These are phyloP conservation scores for Megalonaias nervosa DNA, from an alignment of 1,140 invertebrate genomes.

Conservation along the genomic window DNA sequence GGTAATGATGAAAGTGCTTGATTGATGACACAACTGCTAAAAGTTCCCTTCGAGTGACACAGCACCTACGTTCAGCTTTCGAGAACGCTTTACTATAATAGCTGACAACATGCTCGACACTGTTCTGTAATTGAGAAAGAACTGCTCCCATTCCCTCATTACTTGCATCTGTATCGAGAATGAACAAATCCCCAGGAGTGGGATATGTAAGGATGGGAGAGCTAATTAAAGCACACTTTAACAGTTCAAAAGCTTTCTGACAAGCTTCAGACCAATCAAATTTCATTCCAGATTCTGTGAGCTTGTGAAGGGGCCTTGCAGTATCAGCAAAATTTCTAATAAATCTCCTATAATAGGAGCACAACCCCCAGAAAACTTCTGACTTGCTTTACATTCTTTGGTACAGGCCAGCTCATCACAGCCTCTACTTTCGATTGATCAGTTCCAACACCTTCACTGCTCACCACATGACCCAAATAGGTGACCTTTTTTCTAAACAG, in stretches of 20 bases:
- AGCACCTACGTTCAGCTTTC: slow-evolving; percentile 72
- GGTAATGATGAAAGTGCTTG: not conserved
- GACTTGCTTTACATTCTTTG: slow-evolving; percentile 20
- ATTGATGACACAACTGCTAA: slow-evolving; percentile 26
- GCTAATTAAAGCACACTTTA: slow-evolving; percentile 22
- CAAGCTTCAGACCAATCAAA: slow-evolving; percentile 37
- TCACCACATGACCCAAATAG: slow-evolving; percentile 5
- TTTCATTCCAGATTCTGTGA: slow-evolving; percentile 20
- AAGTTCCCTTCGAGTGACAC: slow-evolving; percentile 40
- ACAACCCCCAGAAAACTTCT: too few relatives aligned
- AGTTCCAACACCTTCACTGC: slow-evolving; percentile 5
- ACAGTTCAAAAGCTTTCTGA: slow-evolving; percentile 32
- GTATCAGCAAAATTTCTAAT: slow-evolving; percentile 27
- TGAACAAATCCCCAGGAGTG: slow-evolving; percentile 16
- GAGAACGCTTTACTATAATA: slow-evolving; percentile 35
- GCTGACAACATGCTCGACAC: slow-evolving; percentile 33
- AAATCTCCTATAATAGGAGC: too few relatives aligned
- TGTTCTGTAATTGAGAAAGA: slow-evolving; percentile 46
- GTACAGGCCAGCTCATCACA: slow-evolving; percentile 20
- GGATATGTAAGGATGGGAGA: slow-evolving; percentile 27
- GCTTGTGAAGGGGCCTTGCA: slow-evolving; percentile 31
- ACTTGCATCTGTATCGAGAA: slow-evolving; percentile 50
- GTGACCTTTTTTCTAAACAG: slow-evolving; percentile 32
- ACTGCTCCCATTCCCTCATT: slow-evolving; percentile 50
- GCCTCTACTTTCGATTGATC: not conserved